Evolutionary conservation across 2,113 vertebrate species (phyloP).

Genomic region (Gobio gobio): DNA sequence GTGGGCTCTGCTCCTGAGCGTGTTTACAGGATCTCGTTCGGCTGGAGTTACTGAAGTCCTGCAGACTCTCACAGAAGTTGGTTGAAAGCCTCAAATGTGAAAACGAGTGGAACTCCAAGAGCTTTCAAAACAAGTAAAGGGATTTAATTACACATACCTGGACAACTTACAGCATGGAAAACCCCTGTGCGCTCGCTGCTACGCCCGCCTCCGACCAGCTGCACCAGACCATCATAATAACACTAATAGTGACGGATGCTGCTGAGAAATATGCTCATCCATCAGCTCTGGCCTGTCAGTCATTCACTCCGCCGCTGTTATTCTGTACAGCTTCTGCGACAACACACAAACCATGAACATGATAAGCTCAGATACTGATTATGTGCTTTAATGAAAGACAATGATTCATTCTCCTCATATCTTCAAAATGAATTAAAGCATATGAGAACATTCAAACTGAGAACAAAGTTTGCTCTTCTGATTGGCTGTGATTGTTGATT

Average conservation of each 20-base stretch:
- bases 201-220: conserved; percentile 33
- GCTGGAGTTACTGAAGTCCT: conserved; percentile 14
- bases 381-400: too few relatives aligned
- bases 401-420: too few relatives aligned
- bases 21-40: background rate
- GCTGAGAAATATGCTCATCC: conserved; percentile 53
- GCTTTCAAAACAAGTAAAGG: conserved; percentile 72
- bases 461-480: too few relatives aligned
- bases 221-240: conserved; percentile 60
- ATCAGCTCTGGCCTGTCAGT: conserved; percentile 63
- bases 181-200: conserved; percentile 40
- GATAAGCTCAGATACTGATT: too few relatives aligned
- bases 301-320: conserved; percentile 36
- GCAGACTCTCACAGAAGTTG: conserved; percentile 45
- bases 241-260: conserved; percentile 51
- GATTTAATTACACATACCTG: conserved; percentile 80
- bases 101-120: conserved; percentile 71
- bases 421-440: too few relatives aligned
- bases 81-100: conserved; percentile 63
- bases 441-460: too few relatives aligned
- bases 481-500: too few relatives aligned
- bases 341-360: too few relatives aligned
- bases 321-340: conserved; percentile 26
- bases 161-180: conserved; percentile 77
- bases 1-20: background rate